Conservation (phyloP, 2,113 vertebrate genomes). For the Phocoena phocoena region DNA sequence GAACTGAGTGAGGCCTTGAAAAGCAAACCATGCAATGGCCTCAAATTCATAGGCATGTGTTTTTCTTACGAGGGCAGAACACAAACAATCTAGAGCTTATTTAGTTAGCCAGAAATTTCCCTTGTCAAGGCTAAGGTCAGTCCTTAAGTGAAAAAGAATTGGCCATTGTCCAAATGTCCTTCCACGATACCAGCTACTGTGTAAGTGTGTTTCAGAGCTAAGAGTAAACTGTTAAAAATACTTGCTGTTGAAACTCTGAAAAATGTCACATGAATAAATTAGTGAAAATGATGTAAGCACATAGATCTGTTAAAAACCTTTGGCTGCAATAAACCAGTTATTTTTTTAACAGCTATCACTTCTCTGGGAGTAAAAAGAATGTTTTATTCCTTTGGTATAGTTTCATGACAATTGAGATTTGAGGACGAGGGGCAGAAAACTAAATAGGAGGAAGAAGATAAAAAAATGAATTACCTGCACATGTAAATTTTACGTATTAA, state of each 20-base stretch:
- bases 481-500: not conserved
- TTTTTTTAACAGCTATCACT: not conserved
- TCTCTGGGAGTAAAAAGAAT: not conserved
- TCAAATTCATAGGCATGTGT: not conserved
- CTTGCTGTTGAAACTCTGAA: not conserved
- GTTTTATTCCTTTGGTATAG: not conserved
- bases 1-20: not conserved
- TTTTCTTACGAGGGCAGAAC: slow-evolving; percentile 30
- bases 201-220: not conserved
- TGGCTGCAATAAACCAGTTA: not conserved
- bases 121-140: not conserved
- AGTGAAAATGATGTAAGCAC: not conserved
- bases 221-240: not conserved
- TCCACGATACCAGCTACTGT: not conserved
- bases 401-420: not conserved
- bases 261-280: not conserved
- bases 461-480: not conserved
- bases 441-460: not conserved
- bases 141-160: slow-evolving; percentile 35
- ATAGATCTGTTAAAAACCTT: not conserved
- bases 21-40: not conserved
- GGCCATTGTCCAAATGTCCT: not conserved
- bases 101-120: slow-evolving; percentile 31
- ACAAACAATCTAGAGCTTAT: not conserved
- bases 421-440: not conserved